Conservation (phyloP, 2,113 vertebrate species). For the Vombatus ursinus region DNA sequence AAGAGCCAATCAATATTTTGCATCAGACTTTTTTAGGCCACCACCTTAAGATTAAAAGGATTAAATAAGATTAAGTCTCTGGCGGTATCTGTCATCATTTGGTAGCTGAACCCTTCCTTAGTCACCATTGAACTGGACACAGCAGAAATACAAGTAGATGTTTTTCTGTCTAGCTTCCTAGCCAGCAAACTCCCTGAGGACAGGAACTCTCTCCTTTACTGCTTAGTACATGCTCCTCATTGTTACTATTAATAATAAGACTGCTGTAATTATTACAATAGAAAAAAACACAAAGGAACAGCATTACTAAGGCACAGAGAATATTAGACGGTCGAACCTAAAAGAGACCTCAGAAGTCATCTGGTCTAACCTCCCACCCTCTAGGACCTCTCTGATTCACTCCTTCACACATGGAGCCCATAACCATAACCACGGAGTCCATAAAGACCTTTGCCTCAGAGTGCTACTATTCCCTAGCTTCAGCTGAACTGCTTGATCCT, state of each 20-base stretch:
- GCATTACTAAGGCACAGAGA: conserved; percentile 27
- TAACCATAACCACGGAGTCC: no score
- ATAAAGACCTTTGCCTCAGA: background rate
- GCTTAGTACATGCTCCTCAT: conserved; percentile 58
- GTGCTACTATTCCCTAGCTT: background rate
- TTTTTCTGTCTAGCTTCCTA: background rate
- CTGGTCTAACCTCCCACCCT: background rate
- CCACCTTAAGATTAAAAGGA: conserved; percentile 55
- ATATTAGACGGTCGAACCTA: background rate
- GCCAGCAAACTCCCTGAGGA: conserved; percentile 20
- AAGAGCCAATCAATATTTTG: conserved; percentile 61
- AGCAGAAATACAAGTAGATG: conserved; percentile 32
- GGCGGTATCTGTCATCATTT: conserved; percentile 39
- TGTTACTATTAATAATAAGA: conserved; percentile 63
- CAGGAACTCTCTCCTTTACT: conserved; percentile 33
- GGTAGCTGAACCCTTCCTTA: conserved; percentile 60
- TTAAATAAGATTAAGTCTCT: conserved; percentile 53
- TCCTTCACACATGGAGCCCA: background rate
- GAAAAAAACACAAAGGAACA: conserved; percentile 38
- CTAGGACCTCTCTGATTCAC: no score
- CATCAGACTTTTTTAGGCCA: conserved; percentile 52
- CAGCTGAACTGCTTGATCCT: background rate
- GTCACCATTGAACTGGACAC: conserved; percentile 55
- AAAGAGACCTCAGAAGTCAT: background rate
- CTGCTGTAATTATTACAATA: conserved; percentile 11